Evolutionary conservation across 35 echinoderm and acorn worm genomes (phyloP).

Genomic region (Ophiothrix spiculata): DNA sequence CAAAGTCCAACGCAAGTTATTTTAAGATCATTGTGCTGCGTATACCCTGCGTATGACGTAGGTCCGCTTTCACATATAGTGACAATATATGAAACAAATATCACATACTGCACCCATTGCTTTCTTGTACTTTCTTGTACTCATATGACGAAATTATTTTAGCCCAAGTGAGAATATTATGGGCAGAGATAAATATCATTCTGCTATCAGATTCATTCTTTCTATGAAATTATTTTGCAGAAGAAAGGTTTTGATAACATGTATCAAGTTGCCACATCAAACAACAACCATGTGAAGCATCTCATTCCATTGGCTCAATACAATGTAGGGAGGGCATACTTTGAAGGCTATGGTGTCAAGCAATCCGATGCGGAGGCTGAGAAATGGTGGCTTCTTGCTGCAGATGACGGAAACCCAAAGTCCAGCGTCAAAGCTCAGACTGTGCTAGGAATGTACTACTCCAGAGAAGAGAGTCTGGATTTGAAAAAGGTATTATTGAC

Average conservation of each 20-base stretch:
- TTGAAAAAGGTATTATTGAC: constrained; percentile 96
- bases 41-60: too few relatives aligned
- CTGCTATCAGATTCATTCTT: too few relatives aligned
- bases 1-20: too few relatives aligned
- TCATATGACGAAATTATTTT: too few relatives aligned
- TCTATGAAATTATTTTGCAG: too few relatives aligned
- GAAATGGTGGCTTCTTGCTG: constrained; percentile 94
- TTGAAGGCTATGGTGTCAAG: constrained; percentile 89
- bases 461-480: constrained; percentile 64
- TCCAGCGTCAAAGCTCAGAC: constrained; percentile 94
- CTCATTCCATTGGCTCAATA: constrained; percentile 68
- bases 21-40: too few relatives aligned
- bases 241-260: constrained; percentile 83
- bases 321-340: constrained; percentile 89
- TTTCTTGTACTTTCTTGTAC: too few relatives aligned
- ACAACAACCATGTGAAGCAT: constrained; percentile 52
- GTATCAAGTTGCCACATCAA: constrained; percentile 60
- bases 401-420: constrained; percentile 90
- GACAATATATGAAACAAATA: too few relatives aligned
- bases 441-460: constrained; percentile 95
- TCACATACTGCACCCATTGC: too few relatives aligned
- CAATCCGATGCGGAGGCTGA: constrained; percentile 91
- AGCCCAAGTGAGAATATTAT: too few relatives aligned
- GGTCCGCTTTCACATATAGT: too few relatives aligned
- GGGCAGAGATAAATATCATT: too few relatives aligned